Percentiles rank a stretch among this genome's conserved stretches.
Evolutionary conservation across 2,797 vertebrate genomes (phyloP).

Genomic region (Eleutherodactylus coqui): DNA sequence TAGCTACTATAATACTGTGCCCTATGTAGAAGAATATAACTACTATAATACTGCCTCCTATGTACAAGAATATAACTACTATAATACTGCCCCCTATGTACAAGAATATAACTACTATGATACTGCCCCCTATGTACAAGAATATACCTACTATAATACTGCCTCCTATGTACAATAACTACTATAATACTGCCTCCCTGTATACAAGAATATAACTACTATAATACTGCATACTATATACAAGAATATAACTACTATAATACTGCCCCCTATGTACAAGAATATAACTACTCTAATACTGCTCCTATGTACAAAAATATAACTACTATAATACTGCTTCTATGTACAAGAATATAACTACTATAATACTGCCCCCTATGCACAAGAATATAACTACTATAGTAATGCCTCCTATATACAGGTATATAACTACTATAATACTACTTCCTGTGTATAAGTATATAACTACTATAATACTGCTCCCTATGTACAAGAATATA

Average conservation of each 20-base stretch:
- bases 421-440: too few species aligned
- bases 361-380: not conserved
- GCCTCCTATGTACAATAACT: not conserved
- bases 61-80: not conserved
- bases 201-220: constrained; percentile 11
- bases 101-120: constrained; percentile 11
- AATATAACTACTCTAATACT: not conserved
- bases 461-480: constrained; percentile 2
- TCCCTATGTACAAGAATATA: not conserved
- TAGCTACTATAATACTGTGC: not conserved
- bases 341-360: constrained; percentile 6
- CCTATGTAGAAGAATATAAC: too few species aligned
- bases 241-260: constrained; percentile 26
- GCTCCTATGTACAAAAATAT: not conserved
- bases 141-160: constrained; percentile 12
- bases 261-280: not conserved
- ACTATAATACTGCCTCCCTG: not conserved
- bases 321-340: constrained; percentile 5
- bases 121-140: not conserved
- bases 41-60: not conserved
- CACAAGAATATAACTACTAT: too few species aligned
- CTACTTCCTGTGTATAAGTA: too few species aligned
- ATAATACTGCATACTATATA: not conserved
- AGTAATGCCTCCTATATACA: not conserved
- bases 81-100: constrained; percentile 1